Evolutionary conservation across 1,140 invertebrate species (phyloP).

Genomic region (Phortica variegata): DNA sequence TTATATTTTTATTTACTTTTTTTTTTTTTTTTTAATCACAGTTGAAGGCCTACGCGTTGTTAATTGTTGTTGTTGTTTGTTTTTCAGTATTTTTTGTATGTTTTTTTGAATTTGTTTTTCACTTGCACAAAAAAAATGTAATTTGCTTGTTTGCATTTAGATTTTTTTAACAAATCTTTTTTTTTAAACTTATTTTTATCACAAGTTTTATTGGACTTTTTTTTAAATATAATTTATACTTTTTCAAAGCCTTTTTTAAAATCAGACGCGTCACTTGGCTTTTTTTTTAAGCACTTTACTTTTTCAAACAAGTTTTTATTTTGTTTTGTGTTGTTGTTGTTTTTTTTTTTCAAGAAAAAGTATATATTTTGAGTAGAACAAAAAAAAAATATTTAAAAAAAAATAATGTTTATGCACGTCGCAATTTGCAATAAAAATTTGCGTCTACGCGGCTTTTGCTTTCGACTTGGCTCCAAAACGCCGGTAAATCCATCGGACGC

Average conservation of each 20-base stretch:
- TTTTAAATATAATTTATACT: no score
- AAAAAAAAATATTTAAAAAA: no score
- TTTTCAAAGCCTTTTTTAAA: no score
- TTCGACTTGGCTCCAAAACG: conserved; percentile 26
- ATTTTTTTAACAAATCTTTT: not conserved
- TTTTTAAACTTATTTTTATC: no score
- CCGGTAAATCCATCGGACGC: conserved; percentile 26
- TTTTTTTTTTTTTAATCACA: conserved; percentile 41
- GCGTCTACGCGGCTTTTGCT: conserved; percentile 24
- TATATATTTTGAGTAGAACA: no score
- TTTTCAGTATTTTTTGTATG: conserved; percentile 5
- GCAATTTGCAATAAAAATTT: no score
- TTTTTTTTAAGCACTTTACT: no score
- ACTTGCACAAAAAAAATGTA: conserved; percentile 8
- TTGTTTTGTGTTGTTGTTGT: conserved; percentile 14
- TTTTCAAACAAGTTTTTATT: no score
- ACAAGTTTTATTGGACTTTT: no score
- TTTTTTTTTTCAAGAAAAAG: conserved; percentile 11
- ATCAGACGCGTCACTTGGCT: not conserved
- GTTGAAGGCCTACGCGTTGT: conserved; percentile 55
- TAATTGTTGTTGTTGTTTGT: conserved; percentile 35
- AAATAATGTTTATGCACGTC: no score
- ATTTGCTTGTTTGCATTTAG: conserved; percentile 13
- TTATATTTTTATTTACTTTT: conserved; percentile 6
- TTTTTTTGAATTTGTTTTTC: conserved; percentile 16